phyloP scores from a whole-genome alignment of 37 sponge, comb jelly and placozoan species.

The Aphrocallistes beatrix region DNA sequence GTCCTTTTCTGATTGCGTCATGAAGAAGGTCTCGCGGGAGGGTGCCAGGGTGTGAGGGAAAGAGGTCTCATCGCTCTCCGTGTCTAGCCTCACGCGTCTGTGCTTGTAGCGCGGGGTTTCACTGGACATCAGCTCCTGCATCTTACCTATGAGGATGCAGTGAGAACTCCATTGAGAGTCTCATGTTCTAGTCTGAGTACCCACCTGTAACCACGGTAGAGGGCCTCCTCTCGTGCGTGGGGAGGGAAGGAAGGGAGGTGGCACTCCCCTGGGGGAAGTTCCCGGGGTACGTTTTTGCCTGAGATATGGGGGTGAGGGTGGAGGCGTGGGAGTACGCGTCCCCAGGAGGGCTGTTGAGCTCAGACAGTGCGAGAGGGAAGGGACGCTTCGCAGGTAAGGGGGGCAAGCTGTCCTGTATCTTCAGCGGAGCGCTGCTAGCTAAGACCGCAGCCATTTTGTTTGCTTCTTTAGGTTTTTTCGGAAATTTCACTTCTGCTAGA shows the following conservation, averaged over 20 bases:
- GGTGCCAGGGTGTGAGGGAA: not conserved
- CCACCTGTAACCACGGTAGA: not conserved
- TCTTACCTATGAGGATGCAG: not conserved
- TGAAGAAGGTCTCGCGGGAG: conserved; percentile 8
- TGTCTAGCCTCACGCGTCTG: not conserved
- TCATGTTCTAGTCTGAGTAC: not conserved
- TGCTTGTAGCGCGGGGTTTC: not conserved
- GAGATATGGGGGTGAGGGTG: not conserved
- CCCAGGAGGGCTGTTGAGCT: not conserved
- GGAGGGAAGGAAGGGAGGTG: not conserved
- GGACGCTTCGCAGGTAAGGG: not conserved
- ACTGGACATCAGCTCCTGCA: not conserved
- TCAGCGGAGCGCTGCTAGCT: not conserved
- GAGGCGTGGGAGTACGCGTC: not conserved
- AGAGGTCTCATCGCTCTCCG: not conserved
- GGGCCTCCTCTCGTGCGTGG: not conserved
- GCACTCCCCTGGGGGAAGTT: not conserved
- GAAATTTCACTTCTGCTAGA: not conserved
- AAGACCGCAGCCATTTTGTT: not conserved
- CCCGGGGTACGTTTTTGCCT: not conserved
- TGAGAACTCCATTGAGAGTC: not conserved
- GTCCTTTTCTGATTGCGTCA: not conserved
- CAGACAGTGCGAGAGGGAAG: not conserved
- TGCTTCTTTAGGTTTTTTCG: not conserved
- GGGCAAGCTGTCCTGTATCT: not conserved